Evolutionary conservation across 2,888 invertebrate genomes (phyloP).

Genomic region (Acanthosepion lycidas): DNA sequence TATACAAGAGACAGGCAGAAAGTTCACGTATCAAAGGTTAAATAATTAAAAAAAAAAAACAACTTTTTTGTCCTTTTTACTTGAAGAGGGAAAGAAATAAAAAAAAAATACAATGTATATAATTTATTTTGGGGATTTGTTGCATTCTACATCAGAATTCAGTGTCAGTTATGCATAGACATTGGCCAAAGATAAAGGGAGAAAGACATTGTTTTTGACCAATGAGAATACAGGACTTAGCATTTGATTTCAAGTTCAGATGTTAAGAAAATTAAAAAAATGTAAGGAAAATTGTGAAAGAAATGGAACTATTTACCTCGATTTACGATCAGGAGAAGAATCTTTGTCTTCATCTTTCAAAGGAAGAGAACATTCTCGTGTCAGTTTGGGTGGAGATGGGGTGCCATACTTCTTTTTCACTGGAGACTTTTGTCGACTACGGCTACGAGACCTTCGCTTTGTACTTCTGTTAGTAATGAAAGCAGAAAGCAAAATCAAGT

Average conservation of each 20-base stretch:
- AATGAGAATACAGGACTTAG: neutral
- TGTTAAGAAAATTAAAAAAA: too few relatives aligned
- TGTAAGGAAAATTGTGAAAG: neutral
- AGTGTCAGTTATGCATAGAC: too few relatives aligned
- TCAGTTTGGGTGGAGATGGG: constrained; percentile 44
- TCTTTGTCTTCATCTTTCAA: constrained; percentile 46
- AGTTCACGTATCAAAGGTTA: too few relatives aligned
- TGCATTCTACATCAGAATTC: too few relatives aligned
- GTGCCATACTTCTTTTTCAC: constrained; percentile 43
- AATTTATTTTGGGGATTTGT: too few relatives aligned
- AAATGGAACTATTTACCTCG: constrained; percentile 14
- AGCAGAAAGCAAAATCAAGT: neutral
- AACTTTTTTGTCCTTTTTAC: too few relatives aligned
- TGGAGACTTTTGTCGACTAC: constrained; percentile 42
- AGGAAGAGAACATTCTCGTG: constrained; percentile 42
- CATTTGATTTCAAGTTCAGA: too few relatives aligned
- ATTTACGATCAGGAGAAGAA: constrained; percentile 46
- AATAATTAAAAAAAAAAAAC: neutral
- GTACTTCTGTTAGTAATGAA: neutral
- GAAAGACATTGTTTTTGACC: neutral
- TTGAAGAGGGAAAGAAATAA: too few relatives aligned
- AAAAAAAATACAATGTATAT: too few relatives aligned
- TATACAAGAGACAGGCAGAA: too few relatives aligned
- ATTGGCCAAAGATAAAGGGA: too few relatives aligned
- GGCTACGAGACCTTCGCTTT: constrained; percentile 43